Evolutionary conservation across 2,113 vertebrate genomes (phyloP), one percentile per base, ranked within the genome.

Genomic region (Tursiops truncatus): DNA sequence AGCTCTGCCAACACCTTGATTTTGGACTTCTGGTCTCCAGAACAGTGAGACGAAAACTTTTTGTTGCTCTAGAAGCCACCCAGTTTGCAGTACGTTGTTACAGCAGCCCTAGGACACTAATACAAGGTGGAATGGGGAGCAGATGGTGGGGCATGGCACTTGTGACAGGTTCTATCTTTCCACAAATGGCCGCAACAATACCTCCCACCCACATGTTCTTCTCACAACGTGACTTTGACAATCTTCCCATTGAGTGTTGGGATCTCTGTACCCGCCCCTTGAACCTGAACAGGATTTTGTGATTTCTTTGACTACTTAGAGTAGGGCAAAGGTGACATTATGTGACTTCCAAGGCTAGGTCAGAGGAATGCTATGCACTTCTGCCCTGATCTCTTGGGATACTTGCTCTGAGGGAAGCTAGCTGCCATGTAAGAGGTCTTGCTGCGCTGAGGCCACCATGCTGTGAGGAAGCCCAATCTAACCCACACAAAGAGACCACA

Each of bases 401-500:
- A 47, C 20, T 76, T 13, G 1, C 13, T 71, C 68, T 58, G 36
- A 65, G 47, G 44, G 23, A 58, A 36, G 15, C 18, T 92, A 53
- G 33, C 36, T 70, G 67, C n/a, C 13, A 13, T 2, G 18, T 44
- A 58, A 31, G 38, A 13, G 10, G 25, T n/a, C 33, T 36, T 41
- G 41, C 21, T 31, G n/a, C 31, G 50, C 71, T 23, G 62, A 89
- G 38, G 44, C 53, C 17, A 5, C 44, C 53, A 28, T 67, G 44
- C 36, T 71, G 17, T 44, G 67, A 90, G 79, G 62, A 97, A 96
- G 36, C 79, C 62, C 71, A 62, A 58, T 68, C 11, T 74, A 63
- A 74, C 21, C 25, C n/a, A 71, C 28, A 80, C 17, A 67, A 2
- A 67, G 11, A 91, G 65, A 68, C 53, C 31, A 31, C 56, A 14